phyloP scores from a whole-genome alignment of 2,113 vertebrate species.

The Phycodurus eques region DNA sequence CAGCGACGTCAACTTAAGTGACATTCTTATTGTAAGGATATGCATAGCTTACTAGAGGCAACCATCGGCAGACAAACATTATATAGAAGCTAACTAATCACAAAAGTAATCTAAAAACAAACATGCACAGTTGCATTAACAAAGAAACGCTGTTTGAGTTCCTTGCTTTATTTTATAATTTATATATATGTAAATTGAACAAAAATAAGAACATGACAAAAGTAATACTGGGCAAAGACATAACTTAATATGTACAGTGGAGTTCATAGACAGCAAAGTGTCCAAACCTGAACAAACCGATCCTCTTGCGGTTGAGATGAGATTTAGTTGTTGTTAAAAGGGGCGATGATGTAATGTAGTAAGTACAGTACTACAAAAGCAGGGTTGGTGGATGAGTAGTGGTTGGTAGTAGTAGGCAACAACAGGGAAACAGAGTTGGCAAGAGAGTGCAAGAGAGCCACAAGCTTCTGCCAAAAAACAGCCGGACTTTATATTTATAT shows the following conservation, averaged over 20 bases:
- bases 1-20: conserved; percentile 48
- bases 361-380: conserved; percentile 56
- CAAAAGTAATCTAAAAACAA: conserved; percentile 27
- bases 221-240: conserved; percentile 53
- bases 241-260: conserved; percentile 64
- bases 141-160: conserved; percentile 24
- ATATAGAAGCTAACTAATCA: conserved; percentile 29
- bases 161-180: conserved; percentile 31
- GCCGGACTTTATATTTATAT: conserved; percentile 39
- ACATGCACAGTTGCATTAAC: conserved; percentile 43
- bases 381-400: conserved; percentile 61
- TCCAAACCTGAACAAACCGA: conserved; percentile 53
- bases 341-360: conserved; percentile 50
- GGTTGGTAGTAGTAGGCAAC: conserved; percentile 61
- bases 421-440: conserved; percentile 54
- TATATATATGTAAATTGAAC: conserved; percentile 39
- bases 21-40: conserved; percentile 27
- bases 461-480: conserved; percentile 37
- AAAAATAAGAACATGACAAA: conserved; percentile 49
- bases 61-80: conserved; percentile 48
- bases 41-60: conserved; percentile 74
- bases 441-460: conserved; percentile 61
- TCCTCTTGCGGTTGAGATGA: conserved; percentile 46
- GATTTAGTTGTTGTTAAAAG: conserved; percentile 56
- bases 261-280: conserved; percentile 28